Base-by-base conservation (phyloP, 2,797 vertebrate genomes). In the Gadopsis bispinosus region DNA sequence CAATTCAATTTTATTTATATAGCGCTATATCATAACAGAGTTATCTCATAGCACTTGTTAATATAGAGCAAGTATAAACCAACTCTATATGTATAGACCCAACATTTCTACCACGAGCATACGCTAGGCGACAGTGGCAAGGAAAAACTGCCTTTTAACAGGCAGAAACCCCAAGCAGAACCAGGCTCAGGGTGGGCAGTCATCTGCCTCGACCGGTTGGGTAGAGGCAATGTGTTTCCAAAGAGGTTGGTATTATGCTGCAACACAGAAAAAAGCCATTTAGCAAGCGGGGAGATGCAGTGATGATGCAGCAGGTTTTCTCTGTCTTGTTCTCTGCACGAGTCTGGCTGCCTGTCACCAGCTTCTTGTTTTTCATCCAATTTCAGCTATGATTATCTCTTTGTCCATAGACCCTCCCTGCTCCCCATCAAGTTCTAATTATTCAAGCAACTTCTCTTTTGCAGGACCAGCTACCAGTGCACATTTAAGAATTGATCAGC, bases 401-500 rank as follows among this genome's bases (percentile, higher is more conserved):
- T 66, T 54, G 22, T 10, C 35, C n/a, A 17, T 56, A 37, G 3
- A 19, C n/a, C 53, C 26, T n/a, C 60, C 60, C 17, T 35, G 16
- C 59, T 37, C 22, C 56, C 33, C 41, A 17, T 51, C 33, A 22
- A 61, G 33, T 17, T 59, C 29, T 22, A 45, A 63, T 78, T 60
- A 67, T 80, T 67, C 19, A 19, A 63, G 37, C 13, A 48, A 26
- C 5, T 13, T 60, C 43, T 61, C 41, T 64, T 79, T 16, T 41
- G 58, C 67, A 61, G 19, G 47, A 29, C 35, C 35, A 47, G 35
- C 51, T 20, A 56, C 68, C 48, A 72, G 62, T 71, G 72, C 59
- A 48, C 76, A 26, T 83, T 91, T 80, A 89, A 91, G 89, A 91
- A 87, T 75, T 85, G 65, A 93, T 93, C 86, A 56, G 17, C 50